Conservation (phyloP, 1,140 invertebrate species). For the Bombus superbus region DNA sequence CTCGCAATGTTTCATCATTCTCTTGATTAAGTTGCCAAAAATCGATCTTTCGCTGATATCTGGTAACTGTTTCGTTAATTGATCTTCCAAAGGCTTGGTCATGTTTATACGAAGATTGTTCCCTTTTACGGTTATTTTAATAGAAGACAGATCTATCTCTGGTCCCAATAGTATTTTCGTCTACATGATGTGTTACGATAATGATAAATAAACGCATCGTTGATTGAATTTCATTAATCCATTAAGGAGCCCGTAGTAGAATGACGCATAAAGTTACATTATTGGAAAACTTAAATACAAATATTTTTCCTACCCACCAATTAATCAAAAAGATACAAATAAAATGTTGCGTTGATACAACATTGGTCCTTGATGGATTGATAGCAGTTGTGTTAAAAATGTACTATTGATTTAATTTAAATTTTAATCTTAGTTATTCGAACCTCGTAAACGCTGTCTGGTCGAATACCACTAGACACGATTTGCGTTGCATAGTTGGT, state of each 20-base stretch:
- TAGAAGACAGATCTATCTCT: conserved; percentile 60
- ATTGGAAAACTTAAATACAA: no score
- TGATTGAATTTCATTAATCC: not conserved
- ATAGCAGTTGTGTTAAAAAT: not conserved
- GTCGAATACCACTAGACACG: conserved; percentile 49
- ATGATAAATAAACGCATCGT: not conserved
- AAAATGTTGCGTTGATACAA: no score
- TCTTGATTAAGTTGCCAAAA: conserved; percentile 26
- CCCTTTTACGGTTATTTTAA: conserved; percentile 66
- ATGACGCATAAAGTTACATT: no score
- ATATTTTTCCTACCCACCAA: no score
- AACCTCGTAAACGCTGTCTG: conserved; percentile 61
- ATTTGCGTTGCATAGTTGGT: conserved; percentile 55
- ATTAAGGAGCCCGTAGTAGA: no score
- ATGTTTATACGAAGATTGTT: conserved; percentile 61
- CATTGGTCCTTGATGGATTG: not conserved
- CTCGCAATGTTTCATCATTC: conserved; percentile 52
- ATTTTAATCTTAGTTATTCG: not conserved
- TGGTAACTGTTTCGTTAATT: conserved; percentile 19
- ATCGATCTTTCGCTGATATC: conserved; percentile 27
- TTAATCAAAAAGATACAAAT: no score
- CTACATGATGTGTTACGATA: conserved; percentile 13
- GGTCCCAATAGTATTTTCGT: conserved; percentile 59
- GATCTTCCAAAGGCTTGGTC: conserved; percentile 31
- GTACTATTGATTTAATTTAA: not conserved